Conservation (phyloP, 1,140 invertebrate genomes). For the Cylas formicarius region DNA sequence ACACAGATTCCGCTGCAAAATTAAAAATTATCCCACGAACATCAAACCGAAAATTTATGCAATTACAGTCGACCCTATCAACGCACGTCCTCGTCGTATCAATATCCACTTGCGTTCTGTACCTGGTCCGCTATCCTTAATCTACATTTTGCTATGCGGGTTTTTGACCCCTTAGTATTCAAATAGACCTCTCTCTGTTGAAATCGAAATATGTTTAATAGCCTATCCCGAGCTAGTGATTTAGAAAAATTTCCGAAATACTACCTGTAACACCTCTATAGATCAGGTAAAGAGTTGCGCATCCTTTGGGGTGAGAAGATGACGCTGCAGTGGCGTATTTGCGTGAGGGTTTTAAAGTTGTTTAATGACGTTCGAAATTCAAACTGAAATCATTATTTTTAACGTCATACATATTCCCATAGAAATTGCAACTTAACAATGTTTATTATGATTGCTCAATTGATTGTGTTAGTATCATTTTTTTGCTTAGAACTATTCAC, state of each 20-base stretch:
- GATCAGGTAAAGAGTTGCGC: conserved; percentile 23
- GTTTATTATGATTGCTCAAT: too few relatives aligned
- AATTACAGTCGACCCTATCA: conserved; percentile 19
- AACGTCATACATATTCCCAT: too few relatives aligned
- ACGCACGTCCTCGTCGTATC: neutral
- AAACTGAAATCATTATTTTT: too few relatives aligned
- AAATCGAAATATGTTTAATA: conserved; percentile 42
- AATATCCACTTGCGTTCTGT: conserved; percentile 1
- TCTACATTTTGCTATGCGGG: conserved; percentile 38
- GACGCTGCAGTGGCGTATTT: neutral
- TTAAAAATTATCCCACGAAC: conserved; percentile 33
- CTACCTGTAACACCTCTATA: conserved; percentile 23
- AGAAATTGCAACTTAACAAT: too few relatives aligned
- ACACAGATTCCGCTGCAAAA: conserved; percentile 25
- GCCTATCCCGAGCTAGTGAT: conserved; percentile 33
- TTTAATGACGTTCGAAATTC: too few relatives aligned
- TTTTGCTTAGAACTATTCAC: too few relatives aligned
- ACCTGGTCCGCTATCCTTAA: conserved; percentile 28
- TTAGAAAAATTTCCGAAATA: conserved; percentile 21
- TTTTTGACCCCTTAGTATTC: conserved; percentile 38
- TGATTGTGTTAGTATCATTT: too few relatives aligned
- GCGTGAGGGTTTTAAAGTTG: neutral
- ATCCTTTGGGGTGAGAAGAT: conserved; percentile 12
- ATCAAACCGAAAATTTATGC: conserved; percentile 32
- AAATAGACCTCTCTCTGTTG: conserved; percentile 33